Conservation (phyloP, 1,140 invertebrate species). For the Eufriesea mexicana region DNA sequence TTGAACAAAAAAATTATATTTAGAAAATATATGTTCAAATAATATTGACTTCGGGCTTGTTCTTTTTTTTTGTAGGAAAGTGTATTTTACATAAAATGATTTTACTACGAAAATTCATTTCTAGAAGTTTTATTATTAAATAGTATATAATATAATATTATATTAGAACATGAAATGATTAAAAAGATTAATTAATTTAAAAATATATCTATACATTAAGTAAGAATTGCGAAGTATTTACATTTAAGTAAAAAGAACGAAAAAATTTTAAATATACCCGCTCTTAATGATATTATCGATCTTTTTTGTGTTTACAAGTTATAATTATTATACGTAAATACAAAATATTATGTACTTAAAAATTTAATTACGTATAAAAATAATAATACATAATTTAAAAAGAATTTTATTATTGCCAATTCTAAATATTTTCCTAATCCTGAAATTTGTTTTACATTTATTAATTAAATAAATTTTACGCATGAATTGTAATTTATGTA, state of each 20-base stretch:
- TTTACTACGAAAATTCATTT: conserved; percentile 1
- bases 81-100: background rate
- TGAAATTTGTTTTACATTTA: background rate
- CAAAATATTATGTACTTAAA: background rate
- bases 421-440: background rate
- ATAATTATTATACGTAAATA: too few species aligned
- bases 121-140: background rate
- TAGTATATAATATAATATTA: background rate
- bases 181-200: background rate
- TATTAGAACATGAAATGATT: background rate
- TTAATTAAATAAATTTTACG: background rate
- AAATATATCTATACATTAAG: background rate
- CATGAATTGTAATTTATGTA: background rate
- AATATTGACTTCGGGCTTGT: background rate
- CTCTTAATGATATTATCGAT: background rate
- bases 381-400: background rate
- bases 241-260: too few species aligned
- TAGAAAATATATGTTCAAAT: background rate
- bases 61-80: background rate
- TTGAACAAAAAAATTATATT: background rate
- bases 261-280: background rate
- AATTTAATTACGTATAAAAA: background rate
- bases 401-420: background rate
- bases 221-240: background rate
- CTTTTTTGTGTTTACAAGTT: background rate